A percentile compares a stretch with the other conserved stretches of the same genome.
Evolutionary conservation across 2,113 vertebrate species (phyloP).

Genomic region (Benitochromis conjunctus): DNA sequence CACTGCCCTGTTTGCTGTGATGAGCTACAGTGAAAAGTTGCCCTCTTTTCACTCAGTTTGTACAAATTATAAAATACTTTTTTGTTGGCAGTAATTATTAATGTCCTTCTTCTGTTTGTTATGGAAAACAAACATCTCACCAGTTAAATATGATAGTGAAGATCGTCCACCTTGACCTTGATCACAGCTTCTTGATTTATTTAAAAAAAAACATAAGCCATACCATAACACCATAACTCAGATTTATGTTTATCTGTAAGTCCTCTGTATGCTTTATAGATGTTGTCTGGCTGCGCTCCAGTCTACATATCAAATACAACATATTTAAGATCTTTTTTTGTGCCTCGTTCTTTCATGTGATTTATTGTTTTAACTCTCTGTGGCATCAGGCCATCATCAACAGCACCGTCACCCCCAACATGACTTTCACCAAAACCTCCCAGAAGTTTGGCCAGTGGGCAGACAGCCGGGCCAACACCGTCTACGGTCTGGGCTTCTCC

Average conservation of each 20-base stretch:
- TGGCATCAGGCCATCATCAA: slow-evolving; percentile 90
- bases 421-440: slow-evolving; percentile 97
- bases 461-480: slow-evolving; percentile 93
- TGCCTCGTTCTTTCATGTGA: neutral
- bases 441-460: slow-evolving; percentile 99
- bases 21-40: neutral
- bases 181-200: neutral
- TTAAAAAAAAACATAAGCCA: neutral
- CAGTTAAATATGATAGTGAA: neutral
- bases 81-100: neutral
- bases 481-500: slow-evolving; percentile 90
- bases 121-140: neutral
- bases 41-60: neutral
- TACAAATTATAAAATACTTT: neutral
- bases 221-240: neutral
- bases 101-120: neutral
- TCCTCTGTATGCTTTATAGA: neutral
- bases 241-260: neutral
- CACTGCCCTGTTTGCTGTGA: neutral
- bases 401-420: slow-evolving; percentile 95
- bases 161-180: neutral
- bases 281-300: neutral
- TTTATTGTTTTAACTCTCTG: neutral
- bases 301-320: neutral
- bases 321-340: neutral